Conservation (phyloP, 1,140 invertebrate species). For the Listronotus bonariensis region DNA sequence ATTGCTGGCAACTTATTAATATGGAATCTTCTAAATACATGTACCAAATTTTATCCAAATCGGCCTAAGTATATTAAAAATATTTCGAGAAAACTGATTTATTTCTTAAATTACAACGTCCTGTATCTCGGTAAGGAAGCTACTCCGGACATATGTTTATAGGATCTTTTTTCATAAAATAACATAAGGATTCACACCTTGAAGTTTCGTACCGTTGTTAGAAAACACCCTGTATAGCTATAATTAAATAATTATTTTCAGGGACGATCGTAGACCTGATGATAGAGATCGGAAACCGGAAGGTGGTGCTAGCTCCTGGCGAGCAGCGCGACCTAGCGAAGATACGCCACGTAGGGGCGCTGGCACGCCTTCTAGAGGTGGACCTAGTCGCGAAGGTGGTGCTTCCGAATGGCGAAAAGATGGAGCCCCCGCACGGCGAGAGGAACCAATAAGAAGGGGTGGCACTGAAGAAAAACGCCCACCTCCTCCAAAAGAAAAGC, state of each 20-base stretch:
- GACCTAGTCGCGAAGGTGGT: constrained; percentile 17
- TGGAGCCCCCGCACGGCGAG: constrained; percentile 1
- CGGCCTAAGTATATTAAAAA: too few species aligned
- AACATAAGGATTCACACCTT: too few species aligned
- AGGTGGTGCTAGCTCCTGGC: constrained; percentile 10
- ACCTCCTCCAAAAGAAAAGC: constrained; percentile 43
- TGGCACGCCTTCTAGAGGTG: constrained; percentile 19
- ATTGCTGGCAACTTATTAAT: not conserved
- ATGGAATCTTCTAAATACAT: not conserved
- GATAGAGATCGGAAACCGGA: constrained; percentile 22
- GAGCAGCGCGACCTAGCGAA: constrained; percentile 7
- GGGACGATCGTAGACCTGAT: constrained; percentile 20
- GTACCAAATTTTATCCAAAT: too few species aligned
- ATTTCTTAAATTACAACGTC: too few species aligned
- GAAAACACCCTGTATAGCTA: too few species aligned
- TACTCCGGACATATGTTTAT: too few species aligned
- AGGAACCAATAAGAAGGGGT: constrained; percentile 30
- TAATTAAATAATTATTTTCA: not conserved
- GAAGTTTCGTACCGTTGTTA: too few species aligned
- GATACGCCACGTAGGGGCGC: constrained; percentile 24
- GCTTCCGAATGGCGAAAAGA: constrained; percentile 26
- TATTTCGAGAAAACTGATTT: too few species aligned
- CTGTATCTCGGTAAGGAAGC: too few species aligned
- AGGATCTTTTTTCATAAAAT: too few species aligned
- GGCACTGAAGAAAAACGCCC: constrained; percentile 11